Conservation (phyloP, 2,888 invertebrate species). For the Cistogaster globosa region DNA sequence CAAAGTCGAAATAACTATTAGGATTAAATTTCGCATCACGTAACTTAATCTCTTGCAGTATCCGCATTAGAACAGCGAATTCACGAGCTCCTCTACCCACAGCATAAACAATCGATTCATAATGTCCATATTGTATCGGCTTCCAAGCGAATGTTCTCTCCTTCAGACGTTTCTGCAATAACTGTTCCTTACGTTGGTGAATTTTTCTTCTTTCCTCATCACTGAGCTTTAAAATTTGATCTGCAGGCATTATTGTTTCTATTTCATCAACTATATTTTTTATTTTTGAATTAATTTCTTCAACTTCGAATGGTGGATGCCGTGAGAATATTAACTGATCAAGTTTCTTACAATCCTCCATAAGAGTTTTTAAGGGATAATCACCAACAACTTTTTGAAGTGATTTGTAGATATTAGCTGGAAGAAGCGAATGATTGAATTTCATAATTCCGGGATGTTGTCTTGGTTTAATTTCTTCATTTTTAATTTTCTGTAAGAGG, state of each 20-base stretch:
- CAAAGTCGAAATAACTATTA: slow-evolving; percentile 92
- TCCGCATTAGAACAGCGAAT: slow-evolving; percentile 88
- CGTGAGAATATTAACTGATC: slow-evolving; percentile 86
- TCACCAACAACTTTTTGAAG: slow-evolving; percentile 85
- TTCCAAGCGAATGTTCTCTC: slow-evolving; percentile 89
- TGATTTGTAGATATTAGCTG: slow-evolving; percentile 85
- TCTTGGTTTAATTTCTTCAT: slow-evolving; percentile 84
- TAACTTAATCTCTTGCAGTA: slow-evolving; percentile 89
- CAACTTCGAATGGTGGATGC: slow-evolving; percentile 86
- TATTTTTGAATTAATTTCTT: slow-evolving; percentile 76
- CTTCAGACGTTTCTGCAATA: slow-evolving; percentile 85
- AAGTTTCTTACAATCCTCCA: slow-evolving; percentile 85
- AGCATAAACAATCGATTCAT: slow-evolving; percentile 88
- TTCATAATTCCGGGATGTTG: slow-evolving; percentile 89
- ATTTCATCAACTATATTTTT: slow-evolving; percentile 77
- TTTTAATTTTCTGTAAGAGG: slow-evolving; percentile 76
- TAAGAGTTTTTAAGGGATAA: slow-evolving; percentile 84
- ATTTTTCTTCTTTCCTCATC: slow-evolving; percentile 82
- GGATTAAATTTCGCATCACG: slow-evolving; percentile 89
- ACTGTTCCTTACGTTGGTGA: slow-evolving; percentile 84
- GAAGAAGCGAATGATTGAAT: slow-evolving; percentile 84
- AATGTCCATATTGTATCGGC: slow-evolving; percentile 87
- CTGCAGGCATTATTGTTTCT: slow-evolving; percentile 75
- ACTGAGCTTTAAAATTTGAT: slow-evolving; percentile 72
- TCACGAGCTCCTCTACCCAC: slow-evolving; percentile 88